phyloP scores from a whole-genome alignment of 2,888 invertebrate species.

The Atethmia centrago region DNA sequence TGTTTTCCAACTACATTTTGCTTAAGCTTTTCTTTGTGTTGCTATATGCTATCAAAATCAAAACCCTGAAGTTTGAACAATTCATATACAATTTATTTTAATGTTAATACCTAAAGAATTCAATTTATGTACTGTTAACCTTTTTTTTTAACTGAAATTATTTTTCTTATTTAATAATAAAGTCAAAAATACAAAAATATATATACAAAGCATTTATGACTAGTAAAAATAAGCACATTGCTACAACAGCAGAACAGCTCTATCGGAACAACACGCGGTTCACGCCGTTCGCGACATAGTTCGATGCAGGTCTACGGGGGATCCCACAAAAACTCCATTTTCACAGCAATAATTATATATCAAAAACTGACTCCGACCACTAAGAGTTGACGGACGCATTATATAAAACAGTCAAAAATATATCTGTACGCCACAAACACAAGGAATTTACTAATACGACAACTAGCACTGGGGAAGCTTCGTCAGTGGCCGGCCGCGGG shows the following conservation, averaged over 20 bases:
- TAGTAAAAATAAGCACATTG: slow-evolving; percentile 87
- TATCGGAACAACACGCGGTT: slow-evolving; percentile 71
- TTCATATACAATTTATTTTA: slow-evolving; percentile 81
- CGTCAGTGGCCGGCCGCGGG: slow-evolving; percentile 58
- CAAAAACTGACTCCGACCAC: slow-evolving; percentile 78
- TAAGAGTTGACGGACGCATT: slow-evolving; percentile 72
- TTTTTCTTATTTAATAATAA: slow-evolving; percentile 80
- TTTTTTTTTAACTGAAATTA: slow-evolving; percentile 80
- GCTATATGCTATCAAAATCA: slow-evolving; percentile 65
- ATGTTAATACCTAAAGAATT: slow-evolving; percentile 78
- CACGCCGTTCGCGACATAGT: slow-evolving; percentile 74
- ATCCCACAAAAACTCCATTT: slow-evolving; percentile 78
- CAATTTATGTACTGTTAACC: slow-evolving; percentile 71
- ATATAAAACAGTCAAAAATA: slow-evolving; percentile 74
- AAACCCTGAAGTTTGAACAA: slow-evolving; percentile 72
- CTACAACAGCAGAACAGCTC: slow-evolving; percentile 79
- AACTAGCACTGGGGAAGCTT: slow-evolving; percentile 52
- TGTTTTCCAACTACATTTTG: neutral
- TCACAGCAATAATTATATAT: slow-evolving; percentile 79
- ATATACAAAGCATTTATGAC: slow-evolving; percentile 89
- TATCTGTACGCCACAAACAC: slow-evolving; percentile 67
- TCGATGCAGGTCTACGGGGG: slow-evolving; percentile 80
- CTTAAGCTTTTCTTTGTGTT: neutral
- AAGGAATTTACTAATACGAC: slow-evolving; percentile 64
- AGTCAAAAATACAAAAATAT: slow-evolving; percentile 84